Conservation (phyloP, 2,797 vertebrate species). For the Enteromius argenteus region DNA sequence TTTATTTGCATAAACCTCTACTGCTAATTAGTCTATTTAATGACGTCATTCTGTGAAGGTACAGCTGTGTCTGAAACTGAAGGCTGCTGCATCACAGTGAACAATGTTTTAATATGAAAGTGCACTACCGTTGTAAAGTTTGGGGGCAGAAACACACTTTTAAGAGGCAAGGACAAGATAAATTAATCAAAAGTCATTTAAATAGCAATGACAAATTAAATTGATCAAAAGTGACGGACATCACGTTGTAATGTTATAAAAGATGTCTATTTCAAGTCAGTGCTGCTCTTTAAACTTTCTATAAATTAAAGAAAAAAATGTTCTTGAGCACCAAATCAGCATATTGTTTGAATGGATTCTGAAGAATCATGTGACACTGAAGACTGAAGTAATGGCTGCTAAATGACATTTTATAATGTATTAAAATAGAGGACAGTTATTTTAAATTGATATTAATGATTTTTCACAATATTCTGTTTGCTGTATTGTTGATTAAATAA, state of each 20-base stretch:
- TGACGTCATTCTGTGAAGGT: constrained; percentile 24
- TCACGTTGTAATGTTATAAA: not conserved
- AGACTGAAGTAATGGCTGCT: not conserved
- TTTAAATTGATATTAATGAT: not conserved
- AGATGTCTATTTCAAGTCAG: not conserved
- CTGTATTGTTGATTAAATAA: not conserved
- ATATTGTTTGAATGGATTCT: not conserved
- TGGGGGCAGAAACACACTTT: not conserved
- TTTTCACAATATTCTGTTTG: not conserved
- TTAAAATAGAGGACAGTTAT: not conserved
- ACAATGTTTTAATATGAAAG: not conserved
- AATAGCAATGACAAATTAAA: not conserved
- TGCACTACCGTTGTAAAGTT: not conserved
- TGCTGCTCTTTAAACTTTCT: not conserved
- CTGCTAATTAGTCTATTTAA: constrained; percentile 27
- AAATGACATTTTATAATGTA: not conserved
- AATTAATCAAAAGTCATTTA: not conserved
- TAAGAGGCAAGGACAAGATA: not conserved
- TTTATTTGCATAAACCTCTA: constrained; percentile 66
- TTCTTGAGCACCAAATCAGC: not conserved
- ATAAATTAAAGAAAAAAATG: not conserved
- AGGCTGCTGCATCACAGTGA: not conserved
- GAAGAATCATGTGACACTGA: not conserved
- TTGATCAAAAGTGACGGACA: not conserved
- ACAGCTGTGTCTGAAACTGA: constrained; percentile 3